Base-by-base conservation (phyloP, 2,113 vertebrate species). In the Thalassarche chlororhynchos region DNA sequence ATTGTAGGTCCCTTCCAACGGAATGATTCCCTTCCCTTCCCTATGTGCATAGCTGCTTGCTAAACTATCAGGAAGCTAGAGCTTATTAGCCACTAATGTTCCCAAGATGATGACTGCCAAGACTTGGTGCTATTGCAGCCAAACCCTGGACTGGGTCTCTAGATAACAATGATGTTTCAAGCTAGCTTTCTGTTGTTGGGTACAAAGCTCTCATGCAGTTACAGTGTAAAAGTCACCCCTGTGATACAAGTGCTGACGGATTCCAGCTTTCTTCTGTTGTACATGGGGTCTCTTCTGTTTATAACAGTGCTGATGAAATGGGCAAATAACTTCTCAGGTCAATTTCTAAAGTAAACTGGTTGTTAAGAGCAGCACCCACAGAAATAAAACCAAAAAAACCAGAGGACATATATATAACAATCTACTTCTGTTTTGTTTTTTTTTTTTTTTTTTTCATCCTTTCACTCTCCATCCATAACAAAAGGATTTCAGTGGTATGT, bases 151-250 rank as follows among this genome's bases (percentile, higher is more conserved):
- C 29, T 25, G 44, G 2, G 2, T 72, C 17, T 75, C 8, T 55
- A n/a, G 14, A 17, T 36, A 49, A 49, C 8, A 62, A 1, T 8
- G 26, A 17, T 64, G 12, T 65, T 91, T 91, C 12, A 49, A 51
- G 25, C 26, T 40, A 36, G 31, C 10, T 75, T 82, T 68, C 40
- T 71, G 6, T 36, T 76, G 20, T 46, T 0, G 0, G 4, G 4
- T 79, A 16, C 34, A 40, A 71, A 75, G 10, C 36, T 86, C 68
- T 75, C n/a, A 62, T 40, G 34, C n/a, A 65, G 26, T 57, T 64
- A 28, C 8, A 31, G 17, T 51, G 64, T 54, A 61, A 47, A 90
- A 87, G 6, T 57, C 16, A 47, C 4, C 9, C 5, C 8, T 52
- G 16, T 54, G 28, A 36, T 62, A 11, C 1, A 54, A 17, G 3